Base-by-base conservation (phyloP, 2,113 vertebrate species). In the Phalacrocorax aristotelis region DNA sequence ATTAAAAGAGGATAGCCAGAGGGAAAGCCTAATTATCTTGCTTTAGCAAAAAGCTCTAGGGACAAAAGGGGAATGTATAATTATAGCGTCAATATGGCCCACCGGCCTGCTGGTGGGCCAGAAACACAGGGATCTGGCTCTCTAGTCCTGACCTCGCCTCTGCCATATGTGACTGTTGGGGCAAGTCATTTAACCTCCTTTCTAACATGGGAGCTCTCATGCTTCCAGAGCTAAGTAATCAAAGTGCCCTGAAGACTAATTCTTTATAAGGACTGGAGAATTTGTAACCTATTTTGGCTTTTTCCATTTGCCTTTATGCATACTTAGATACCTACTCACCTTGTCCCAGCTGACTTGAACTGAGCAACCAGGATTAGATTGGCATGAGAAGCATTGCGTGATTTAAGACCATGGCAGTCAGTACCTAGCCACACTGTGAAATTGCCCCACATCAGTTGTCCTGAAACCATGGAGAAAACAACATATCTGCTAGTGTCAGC, bases 21-120 rank as follows among this genome's bases (percentile, higher is more conserved):
- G 97, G 83, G 83, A 91, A 66, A 87, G 58, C 87, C 87, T 97
- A 94, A 96, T 95, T 95, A 89, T 76, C 57, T 74, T 76, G 34
- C 61, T 89, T 30, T 66, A 79, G 69, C n/a, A 79, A 79, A 93
- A 94, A 91, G 5, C 65, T 91, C 48, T 72, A 61, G 49, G 80
- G 81, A 62, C 70, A 72, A 90, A 89, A 89, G 77, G 49, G 54
- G 62, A 90, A 91, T 48, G 51, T 82, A 34, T 89, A 86, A 89
- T 92, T 89, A 79, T n/a, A 58, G 12, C 27, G 49, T 40, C 57
- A 76, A 46, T 68, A 74, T 55, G 40, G 19, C 48, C 79, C 89
- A 26, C 36, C 2, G 12, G 42, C 49, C 71, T n/a, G 23, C 60
- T 87, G 69, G 48, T 71, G 49, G 27, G 30, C 44, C 5, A 3